Percentiles rank a stretch among this genome's conserved stretches.
These are phyloP conservation scores for Meloidogyne hapla DNA, from an alignment of 1,140 invertebrate genomes.

Conservation along the genomic window DNA sequence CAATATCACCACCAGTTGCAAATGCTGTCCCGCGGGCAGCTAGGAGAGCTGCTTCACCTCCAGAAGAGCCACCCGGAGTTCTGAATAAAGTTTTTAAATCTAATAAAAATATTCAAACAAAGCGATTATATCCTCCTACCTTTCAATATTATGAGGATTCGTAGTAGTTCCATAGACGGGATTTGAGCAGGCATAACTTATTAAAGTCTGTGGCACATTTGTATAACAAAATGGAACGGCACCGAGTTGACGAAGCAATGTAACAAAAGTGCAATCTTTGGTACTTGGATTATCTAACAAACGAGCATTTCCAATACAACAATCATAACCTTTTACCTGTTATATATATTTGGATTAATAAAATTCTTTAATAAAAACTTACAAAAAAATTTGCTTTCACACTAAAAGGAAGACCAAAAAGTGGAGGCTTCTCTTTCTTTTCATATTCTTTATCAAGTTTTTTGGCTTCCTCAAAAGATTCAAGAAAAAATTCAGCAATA, in stretches of 20 bases:
- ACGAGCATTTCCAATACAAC: slow-evolving; percentile 65
- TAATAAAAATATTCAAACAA: too few species aligned
- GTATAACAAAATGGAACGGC: slow-evolving; percentile 67
- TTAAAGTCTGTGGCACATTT: slow-evolving; percentile 66
- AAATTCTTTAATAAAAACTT: slow-evolving; percentile 17
- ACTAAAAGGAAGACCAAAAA: slow-evolving; percentile 60
- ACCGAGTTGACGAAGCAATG: slow-evolving; percentile 56
- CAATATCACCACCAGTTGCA: slow-evolving; percentile 65
- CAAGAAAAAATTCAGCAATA: slow-evolving; percentile 40
- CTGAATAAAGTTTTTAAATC: slow-evolving; percentile 40
- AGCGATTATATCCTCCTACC: slow-evolving; percentile 14
- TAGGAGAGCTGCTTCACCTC: slow-evolving; percentile 65
- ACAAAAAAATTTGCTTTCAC: slow-evolving; percentile 63
- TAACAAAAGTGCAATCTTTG: slow-evolving; percentile 63
- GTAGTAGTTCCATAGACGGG: slow-evolving; percentile 59
- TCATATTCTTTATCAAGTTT: slow-evolving; percentile 38
- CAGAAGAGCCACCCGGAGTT: slow-evolving; percentile 61
- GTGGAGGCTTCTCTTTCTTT: slow-evolving; percentile 47
- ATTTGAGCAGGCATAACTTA: slow-evolving; percentile 62
- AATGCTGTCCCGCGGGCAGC: slow-evolving; percentile 64
- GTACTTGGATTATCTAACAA: slow-evolving; percentile 62
- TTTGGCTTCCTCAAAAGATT: slow-evolving; percentile 44
- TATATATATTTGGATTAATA: slow-evolving; percentile 12
- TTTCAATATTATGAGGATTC: slow-evolving; percentile 50
- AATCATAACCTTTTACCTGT: slow-evolving; percentile 66